A percentile compares a stretch with the other conserved stretches of the same genome.
Evolutionary conservation across 23 tunicate species (phyloP).

Genomic region (Phallusia fumigata): DNA sequence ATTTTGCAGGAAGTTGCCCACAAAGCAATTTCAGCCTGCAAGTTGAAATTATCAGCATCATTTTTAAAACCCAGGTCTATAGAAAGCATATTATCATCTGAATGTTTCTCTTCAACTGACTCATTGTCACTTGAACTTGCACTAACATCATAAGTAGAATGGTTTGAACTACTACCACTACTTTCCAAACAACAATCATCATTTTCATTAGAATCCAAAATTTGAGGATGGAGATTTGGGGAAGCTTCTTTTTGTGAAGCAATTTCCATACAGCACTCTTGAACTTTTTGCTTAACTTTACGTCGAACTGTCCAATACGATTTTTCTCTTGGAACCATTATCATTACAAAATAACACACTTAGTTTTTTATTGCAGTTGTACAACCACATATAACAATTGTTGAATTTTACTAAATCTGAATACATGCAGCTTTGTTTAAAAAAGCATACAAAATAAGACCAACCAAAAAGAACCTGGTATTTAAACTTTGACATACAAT

Average conservation of each 20-base stretch:
- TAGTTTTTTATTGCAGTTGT: conserved; percentile 8
- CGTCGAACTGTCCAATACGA: conserved; percentile 29
- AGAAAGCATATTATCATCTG: neutral
- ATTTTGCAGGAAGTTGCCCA: conserved; percentile 21
- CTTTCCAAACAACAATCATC: neutral
- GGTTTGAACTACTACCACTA: conserved; percentile 12
- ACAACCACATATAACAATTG: neutral
- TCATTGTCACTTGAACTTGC: conserved; percentile 9
- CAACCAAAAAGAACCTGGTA: conserved; percentile 4
- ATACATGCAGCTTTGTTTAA: conserved; percentile 2
- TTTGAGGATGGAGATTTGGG: conserved; percentile 10
- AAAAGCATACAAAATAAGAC: conserved; percentile 2
- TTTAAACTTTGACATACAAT: conserved; percentile 1
- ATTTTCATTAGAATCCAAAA: neutral
- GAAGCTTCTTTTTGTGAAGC: neutral
- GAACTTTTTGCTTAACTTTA: conserved; percentile 13
- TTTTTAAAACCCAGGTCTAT: conserved; percentile 7
- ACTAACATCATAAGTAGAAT: neutral
- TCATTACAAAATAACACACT: conserved; percentile 6
- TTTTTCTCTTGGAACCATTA: conserved; percentile 10
- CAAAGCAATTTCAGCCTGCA: conserved; percentile 14
- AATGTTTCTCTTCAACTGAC: conserved; percentile 12
- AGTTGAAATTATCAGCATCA: conserved; percentile 7
- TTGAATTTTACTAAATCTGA: conserved; percentile 1
- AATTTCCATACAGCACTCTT: neutral